Evolutionary conservation across 2,888 invertebrate species (phyloP), one percentile per base, ranked within the genome.

Genomic region (Lochmaea crataegi): DNA sequence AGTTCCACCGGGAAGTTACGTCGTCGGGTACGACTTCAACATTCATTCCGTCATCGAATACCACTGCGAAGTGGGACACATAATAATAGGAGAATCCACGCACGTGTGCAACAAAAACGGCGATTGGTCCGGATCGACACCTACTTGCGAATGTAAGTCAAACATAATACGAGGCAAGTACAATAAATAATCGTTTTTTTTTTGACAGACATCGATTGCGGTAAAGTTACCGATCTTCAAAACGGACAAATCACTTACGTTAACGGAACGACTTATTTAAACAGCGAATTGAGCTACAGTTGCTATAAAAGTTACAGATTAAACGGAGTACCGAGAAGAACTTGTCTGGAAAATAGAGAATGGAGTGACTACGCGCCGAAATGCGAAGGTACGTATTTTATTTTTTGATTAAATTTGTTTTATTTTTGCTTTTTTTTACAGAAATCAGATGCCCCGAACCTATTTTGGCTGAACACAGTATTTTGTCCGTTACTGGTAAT

Each of bases 391-490:
- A 88, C 5, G 32, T 5, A 38, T 7, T 38, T 38, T 38, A 38
- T 38, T 7, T 38, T 32, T 32, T 2, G 7, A 7, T 22, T 22
- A 22, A 22, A 22, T 12, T 6, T 45, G 14, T 45, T 14, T 4
- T 45, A 14, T 14, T 45, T 45, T 45, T 1, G 4, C 14, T 45
- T 48, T 71, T 68, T 68, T 70, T 84, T 85, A 0, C 85, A 95
- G 96, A 96, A 88, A 95, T 96, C 78, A 92, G 96, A 68, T 97
- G 97, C 82, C 90, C 93, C 0, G 96, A 96, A 81, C 96, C 97
- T 0, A 87, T 92, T 2, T 88, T 95, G 41, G 94, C 96, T 0
- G 92, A 94, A 41, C 95, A 96, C 84, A 94, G 96, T 76, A 94
- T 96, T 26, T 89, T 96, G 0, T 95, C 96, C 0, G 94, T 96